A percentile compares a stretch with the other conserved stretches of the same genome.
These are phyloP conservation scores for Pogonomyrmex californicus DNA, from an alignment of 1,140 invertebrate genomes.

Conservation along the genomic window DNA sequence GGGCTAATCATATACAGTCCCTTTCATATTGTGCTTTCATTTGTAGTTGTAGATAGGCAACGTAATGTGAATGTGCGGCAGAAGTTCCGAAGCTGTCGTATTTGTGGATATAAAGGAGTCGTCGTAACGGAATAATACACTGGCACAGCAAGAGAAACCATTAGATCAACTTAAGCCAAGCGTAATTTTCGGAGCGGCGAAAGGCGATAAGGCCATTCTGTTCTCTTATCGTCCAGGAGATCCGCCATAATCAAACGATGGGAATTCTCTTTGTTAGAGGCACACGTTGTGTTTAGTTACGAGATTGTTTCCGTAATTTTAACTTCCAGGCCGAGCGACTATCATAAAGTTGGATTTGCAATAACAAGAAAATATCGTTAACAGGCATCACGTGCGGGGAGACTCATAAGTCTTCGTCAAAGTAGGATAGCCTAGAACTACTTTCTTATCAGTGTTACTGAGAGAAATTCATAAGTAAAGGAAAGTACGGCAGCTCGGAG, in stretches of 20 bases:
- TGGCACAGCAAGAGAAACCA: background rate
- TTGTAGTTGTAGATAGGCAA: background rate
- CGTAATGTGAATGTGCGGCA: background rate
- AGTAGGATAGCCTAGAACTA: background rate
- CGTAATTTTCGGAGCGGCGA: conserved; percentile 26
- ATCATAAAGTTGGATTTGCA: conserved; percentile 9
- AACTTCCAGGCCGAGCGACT: background rate
- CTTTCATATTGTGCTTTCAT: background rate
- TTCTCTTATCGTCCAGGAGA: background rate
- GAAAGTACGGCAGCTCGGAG: conserved; percentile 1
- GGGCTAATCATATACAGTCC: background rate
- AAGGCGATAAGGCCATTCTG: background rate
- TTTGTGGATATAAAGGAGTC: conserved; percentile 10
- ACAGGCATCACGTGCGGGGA: background rate
- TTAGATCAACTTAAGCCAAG: background rate
- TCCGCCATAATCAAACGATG: conserved; percentile 50
- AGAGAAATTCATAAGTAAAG: background rate
- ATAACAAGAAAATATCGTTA: conserved; percentile 26
- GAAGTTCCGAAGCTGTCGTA: conserved; percentile 1
- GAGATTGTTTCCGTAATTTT: background rate
- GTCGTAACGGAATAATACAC: conserved; percentile 4
- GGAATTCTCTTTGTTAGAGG: conserved; percentile 66
- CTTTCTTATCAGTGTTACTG: conserved; percentile 10
- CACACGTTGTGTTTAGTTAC: conserved; percentile 30
- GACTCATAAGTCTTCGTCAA: background rate